Evolutionary conservation across 2,888 invertebrate genomes (phyloP).

Genomic region (Ceriagrion tenellum): DNA sequence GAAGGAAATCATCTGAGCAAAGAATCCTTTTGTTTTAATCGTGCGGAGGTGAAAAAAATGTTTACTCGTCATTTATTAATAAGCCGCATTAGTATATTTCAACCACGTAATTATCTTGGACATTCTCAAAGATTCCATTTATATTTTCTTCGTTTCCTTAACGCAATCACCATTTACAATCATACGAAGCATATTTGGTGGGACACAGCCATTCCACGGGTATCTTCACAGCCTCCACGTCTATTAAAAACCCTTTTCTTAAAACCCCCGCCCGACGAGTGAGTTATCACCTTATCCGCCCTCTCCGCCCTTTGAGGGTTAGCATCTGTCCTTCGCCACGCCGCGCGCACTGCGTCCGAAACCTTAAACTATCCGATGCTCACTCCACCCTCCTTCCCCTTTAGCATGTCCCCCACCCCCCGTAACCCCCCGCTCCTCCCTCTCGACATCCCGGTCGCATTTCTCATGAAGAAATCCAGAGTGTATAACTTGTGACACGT

Average conservation of each 20-base stretch:
- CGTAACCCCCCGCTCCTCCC: not conserved
- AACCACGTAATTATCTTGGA: too few relatives aligned
- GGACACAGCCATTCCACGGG: not conserved
- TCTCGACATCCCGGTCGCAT: not conserved
- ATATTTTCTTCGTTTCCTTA: too few relatives aligned
- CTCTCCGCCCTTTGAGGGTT: not conserved
- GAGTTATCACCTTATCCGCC: conserved; percentile 44
- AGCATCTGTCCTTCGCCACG: conserved; percentile 59
- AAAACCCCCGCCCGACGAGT: conserved; percentile 33
- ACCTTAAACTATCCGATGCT: not conserved
- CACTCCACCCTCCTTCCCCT: not conserved
- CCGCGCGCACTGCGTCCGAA: not conserved
- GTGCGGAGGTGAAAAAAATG: too few relatives aligned
- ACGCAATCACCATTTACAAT: too few relatives aligned
- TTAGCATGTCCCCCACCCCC: too few relatives aligned
- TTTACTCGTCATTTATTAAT: too few relatives aligned
- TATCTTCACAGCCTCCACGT: not conserved
- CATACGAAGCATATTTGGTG: not conserved
- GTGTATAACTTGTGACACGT: too few relatives aligned
- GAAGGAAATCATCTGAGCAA: too few relatives aligned
- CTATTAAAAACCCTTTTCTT: conserved; percentile 25
- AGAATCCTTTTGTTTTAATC: too few relatives aligned
- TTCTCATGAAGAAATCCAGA: too few relatives aligned
- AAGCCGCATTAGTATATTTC: too few relatives aligned
- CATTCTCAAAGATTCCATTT: too few relatives aligned